A percentile compares a stretch with the other conserved stretches of the same genome.
Evolutionary conservation across 2,797 vertebrate genomes (phyloP).

Genomic region (Eleutherodactylus coqui): DNA sequence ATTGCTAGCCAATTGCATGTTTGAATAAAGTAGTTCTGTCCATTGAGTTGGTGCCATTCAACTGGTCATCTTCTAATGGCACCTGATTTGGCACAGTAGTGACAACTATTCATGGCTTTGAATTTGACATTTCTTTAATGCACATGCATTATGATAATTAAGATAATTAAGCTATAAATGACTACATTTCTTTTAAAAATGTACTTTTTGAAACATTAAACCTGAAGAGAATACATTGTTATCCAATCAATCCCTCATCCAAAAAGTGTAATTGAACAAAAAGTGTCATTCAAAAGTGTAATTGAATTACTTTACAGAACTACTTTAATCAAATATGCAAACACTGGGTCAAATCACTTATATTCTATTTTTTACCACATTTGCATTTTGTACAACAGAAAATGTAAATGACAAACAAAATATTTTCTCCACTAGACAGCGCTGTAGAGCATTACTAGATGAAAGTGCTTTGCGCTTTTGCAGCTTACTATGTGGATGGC

Average conservation of each 20-base stretch:
- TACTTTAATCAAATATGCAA: no score
- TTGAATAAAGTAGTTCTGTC: no score
- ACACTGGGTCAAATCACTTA: no score
- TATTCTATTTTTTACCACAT: not conserved
- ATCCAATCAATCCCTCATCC: no score
- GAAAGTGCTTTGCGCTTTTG: not conserved
- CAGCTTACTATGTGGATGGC: not conserved
- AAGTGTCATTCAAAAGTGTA: no score
- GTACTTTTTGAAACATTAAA: no score
- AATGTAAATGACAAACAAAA: not conserved
- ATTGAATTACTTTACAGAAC: no score
- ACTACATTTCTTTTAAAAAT: not conserved
- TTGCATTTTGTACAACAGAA: not conserved
- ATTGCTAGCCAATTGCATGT: no score
- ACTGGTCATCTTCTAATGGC: no score
- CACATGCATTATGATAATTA: not conserved
- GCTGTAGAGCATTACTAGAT: not conserved
- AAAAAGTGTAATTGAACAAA: no score
- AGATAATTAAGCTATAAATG: not conserved
- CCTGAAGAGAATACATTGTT: not conserved
- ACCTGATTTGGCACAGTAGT: not conserved
- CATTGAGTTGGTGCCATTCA: no score
- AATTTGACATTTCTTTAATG: no score
- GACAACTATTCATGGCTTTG: not conserved
- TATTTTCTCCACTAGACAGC: not conserved